Base-by-base conservation (phyloP, 1,140 invertebrate species). In the Brachionus sp. region DNA sequence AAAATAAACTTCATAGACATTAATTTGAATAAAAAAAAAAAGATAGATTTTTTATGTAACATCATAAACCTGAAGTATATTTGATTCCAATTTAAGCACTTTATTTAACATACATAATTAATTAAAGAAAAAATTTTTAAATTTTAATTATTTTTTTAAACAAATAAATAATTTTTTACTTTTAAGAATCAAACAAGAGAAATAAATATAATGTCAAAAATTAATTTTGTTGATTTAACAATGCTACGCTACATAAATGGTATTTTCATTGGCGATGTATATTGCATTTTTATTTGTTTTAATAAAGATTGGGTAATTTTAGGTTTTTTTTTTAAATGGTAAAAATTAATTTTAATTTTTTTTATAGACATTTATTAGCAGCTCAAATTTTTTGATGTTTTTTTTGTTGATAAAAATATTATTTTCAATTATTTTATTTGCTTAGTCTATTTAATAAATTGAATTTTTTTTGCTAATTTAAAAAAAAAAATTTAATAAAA, bases 281-380 rank as follows among this genome's bases (percentile, higher is more conserved):
- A 75, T 6, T 75, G 70, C 25, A 10, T 75, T 7, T 46, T 75
- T 25, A 29, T 75, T 19, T 46, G 37, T 75, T 75, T 75, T 25
- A 46, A 75, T 46, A 46, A 23, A 46, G 70, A 75, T 46, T 75
- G 70, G 70, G 70, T 75, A 75, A 70, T 4, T 16, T 37, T 66
- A 4, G 5, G 10, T 29, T 16, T 4, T 4, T 66, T 33, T 29
- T 66, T 66, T 25, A 25, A 25, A 23, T 10, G 3, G 3, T 33
- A 66, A 25, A 3, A 10, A 57, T 5, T 19, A 6, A n/a, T 16
- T 57, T n/a, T 2, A 23, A n/a, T 53, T 7, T 53, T 53, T 57
- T 29, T 25, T 25, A 29, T 29, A 29, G 29, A 1, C 1, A 29
- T 64, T 64, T 33, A 6, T 64, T 23, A 25, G 7, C 4, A 64